A percentile compares a stretch with the other conserved stretches of the same genome.
Evolutionary conservation across 2,797 vertebrate genomes (phyloP).

Genomic region (Oreortyx pictus): DNA sequence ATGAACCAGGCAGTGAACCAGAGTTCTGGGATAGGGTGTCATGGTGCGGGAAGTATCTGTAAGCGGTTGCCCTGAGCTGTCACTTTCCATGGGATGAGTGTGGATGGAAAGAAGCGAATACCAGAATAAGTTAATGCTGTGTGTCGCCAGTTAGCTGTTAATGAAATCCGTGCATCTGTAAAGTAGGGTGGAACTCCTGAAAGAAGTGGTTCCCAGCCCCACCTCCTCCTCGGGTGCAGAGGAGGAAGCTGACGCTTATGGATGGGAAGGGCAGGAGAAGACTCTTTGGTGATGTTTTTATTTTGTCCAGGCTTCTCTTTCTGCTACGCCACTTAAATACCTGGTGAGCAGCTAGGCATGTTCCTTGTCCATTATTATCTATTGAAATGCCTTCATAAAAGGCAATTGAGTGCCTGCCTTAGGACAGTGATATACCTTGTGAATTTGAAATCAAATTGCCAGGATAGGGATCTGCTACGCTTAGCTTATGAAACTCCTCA

Average conservation of each 20-base stretch:
- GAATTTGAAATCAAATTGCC: conserved; percentile 3
- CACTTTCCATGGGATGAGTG: neutral
- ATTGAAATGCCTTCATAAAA: conserved; percentile 49
- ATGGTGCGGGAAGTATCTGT: neutral
- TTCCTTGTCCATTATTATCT: conserved; percentile 28
- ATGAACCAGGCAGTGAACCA: neutral
- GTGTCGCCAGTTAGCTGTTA: conserved; percentile 66
- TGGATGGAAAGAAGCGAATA: conserved; percentile 36
- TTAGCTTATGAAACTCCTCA: neutral
- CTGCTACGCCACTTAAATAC: neutral
- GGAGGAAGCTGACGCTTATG: conserved; percentile 40
- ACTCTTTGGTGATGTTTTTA: conserved; percentile 41
- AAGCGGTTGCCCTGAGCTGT: neutral
- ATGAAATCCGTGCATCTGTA: conserved; percentile 67
- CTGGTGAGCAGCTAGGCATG: neutral
- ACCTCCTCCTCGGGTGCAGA: conserved; percentile 59
- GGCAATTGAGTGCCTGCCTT: neutral
- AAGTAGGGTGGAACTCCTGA: conserved; percentile 65
- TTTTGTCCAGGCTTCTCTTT: neutral
- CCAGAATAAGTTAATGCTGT: conserved; percentile 58
- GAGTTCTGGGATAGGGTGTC: neutral
- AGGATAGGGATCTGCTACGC: conserved; percentile 41
- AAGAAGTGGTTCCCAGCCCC: conserved; percentile 62
- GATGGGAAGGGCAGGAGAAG: conserved; percentile 48
- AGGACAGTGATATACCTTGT: conserved; percentile 30